These are phyloP conservation scores for Zosterops borbonicus DNA, from an alignment of 2,113 vertebrate species.

Conservation along the genomic window DNA sequence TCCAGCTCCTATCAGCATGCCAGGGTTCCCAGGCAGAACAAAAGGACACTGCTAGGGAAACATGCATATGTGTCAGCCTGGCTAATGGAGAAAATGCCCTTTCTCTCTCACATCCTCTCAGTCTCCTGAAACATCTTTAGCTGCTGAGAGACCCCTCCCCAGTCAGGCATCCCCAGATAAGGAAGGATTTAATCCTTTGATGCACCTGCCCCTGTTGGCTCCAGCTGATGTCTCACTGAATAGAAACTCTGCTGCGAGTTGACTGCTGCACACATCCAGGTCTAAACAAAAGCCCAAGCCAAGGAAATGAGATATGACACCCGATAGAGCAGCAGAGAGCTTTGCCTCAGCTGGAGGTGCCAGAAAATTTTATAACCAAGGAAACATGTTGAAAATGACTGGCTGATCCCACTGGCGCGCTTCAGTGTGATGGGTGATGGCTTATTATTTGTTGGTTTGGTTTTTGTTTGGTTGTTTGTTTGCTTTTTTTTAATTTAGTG, in stretches of 20 bases:
- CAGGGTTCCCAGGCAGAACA: background rate
- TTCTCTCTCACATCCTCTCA: background rate
- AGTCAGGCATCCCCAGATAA: background rate
- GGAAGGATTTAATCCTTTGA: background rate
- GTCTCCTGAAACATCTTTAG: background rate
- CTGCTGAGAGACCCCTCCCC: background rate
- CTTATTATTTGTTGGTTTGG: background rate
- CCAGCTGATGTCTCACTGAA: background rate
- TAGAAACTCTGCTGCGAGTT: background rate
- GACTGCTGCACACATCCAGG: background rate
- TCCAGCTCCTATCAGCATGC: background rate
- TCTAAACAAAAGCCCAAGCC: conserved; percentile 14
- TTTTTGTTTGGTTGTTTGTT: background rate
- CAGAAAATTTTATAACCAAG: background rate
- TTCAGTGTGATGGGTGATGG: background rate
- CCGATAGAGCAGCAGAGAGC: background rate
- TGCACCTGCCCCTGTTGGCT: background rate
- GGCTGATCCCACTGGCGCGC: background rate
- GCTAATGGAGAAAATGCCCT: background rate
- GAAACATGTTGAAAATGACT: background rate
- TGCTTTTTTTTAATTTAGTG: background rate
- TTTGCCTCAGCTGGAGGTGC: conserved; percentile 16
- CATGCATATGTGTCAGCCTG: background rate
- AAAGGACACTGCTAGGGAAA: background rate
- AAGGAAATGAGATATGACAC: background rate